Conservation (phyloP, 1,140 invertebrate genomes). For the Rhagoletis pomonella region DNA sequence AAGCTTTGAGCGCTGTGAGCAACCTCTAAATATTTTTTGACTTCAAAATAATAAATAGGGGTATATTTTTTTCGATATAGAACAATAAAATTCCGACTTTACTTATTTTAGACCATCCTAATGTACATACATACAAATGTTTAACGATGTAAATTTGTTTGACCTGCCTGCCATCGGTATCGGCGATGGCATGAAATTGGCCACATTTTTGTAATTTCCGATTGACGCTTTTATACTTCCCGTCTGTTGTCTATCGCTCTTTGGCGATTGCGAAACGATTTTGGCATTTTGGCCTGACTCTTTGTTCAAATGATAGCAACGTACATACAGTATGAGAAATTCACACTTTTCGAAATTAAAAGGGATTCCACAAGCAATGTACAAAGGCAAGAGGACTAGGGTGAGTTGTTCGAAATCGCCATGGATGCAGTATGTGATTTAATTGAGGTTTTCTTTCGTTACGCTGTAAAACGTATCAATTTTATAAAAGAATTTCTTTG, state of each 20-base stretch:
- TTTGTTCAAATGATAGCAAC: not conserved
- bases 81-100: too few species aligned
- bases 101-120: not conserved
- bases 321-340: not conserved
- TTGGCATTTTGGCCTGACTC: not conserved
- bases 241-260: not conserved
- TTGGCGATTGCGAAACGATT: not conserved
- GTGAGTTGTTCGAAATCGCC: not conserved
- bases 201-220: conserved; percentile 36
- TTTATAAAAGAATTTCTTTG: too few species aligned
- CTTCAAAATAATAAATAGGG: too few species aligned
- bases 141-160: not conserved
- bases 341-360: too few species aligned
- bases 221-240: not conserved
- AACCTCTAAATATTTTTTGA: too few species aligned
- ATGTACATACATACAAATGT: not conserved
- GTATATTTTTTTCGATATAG: too few species aligned
- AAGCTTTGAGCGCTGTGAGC: too few species aligned
- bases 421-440: too few species aligned
- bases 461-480: too few species aligned
- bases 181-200: not conserved
- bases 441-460: too few species aligned
- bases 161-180: not conserved
- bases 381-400: not conserved
- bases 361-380: too few species aligned